Percentiles rank a stretch among this genome's conserved stretches.
phyloP scores from a whole-genome alignment of 2,797 vertebrate genomes.

The Benthosema pterotum region DNA sequence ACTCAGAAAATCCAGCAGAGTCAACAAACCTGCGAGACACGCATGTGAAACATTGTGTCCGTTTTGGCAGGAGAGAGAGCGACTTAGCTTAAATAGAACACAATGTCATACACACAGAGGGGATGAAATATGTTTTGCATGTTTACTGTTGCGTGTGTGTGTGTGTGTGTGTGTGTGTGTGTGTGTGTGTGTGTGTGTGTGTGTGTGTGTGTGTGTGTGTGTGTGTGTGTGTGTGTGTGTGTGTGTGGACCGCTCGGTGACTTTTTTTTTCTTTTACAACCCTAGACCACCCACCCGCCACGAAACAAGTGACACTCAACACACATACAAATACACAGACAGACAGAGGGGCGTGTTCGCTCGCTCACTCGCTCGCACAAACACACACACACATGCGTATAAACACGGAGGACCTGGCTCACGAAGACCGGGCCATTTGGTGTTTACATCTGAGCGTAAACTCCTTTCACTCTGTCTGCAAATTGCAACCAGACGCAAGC shows the following conservation, averaged over 20 bases:
- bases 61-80: no score
- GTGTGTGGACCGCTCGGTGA: conserved; percentile 13
- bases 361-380: not conserved
- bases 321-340: conserved; percentile 15
- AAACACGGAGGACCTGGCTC: conserved; percentile 68
- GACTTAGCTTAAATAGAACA: not conserved
- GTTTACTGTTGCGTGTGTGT: not conserved
- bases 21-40: not conserved
- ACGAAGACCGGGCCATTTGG: conserved; percentile 39
- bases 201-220: not conserved
- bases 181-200: no score
- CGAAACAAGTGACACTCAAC: conserved; percentile 3
- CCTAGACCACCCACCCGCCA: conserved; percentile 54
- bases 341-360: not conserved
- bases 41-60: not conserved
- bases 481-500: conserved; percentile 63
- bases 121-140: not conserved
- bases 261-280: not conserved
- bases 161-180: not conserved
- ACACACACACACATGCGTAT: conserved; percentile 14
- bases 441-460: conserved; percentile 70
- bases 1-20: conserved; percentile 5
- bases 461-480: conserved; percentile 49
- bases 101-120: no score
- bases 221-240: not conserved